phyloP scores from a whole-genome alignment of 2,888 invertebrate species.

The Ecdyonurus torrentis region DNA sequence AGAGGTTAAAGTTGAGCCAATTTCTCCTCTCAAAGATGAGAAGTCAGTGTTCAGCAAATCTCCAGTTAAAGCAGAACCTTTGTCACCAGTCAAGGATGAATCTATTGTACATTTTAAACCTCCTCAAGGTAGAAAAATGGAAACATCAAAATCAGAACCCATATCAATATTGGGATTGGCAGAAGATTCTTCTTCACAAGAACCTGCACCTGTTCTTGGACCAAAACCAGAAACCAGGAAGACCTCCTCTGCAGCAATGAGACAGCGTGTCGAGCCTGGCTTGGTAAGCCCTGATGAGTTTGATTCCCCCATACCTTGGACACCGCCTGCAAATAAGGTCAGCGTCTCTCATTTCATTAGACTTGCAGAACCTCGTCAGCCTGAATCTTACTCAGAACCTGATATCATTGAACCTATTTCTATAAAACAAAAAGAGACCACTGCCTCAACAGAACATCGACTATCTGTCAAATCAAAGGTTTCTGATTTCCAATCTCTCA shows the following conservation, averaged over 20 bases:
- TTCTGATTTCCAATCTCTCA: neutral
- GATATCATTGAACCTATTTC: too few relatives aligned
- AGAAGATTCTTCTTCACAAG: neutral
- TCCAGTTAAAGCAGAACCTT: neutral
- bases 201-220: neutral
- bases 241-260: slow-evolving; percentile 32
- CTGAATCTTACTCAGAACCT: neutral
- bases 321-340: neutral
- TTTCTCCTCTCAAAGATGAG: neutral
- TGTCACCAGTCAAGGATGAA: neutral
- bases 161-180: neutral
- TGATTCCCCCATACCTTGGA: neutral
- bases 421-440: neutral
- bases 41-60: neutral
- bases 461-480: neutral
- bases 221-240: neutral
- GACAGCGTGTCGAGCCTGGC: slow-evolving; percentile 35
- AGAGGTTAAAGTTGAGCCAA: neutral
- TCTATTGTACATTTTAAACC: neutral
- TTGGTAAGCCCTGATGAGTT: neutral
- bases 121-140: neutral
- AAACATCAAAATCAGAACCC: neutral
- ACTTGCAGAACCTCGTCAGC: neutral
- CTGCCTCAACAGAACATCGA: neutral
- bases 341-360: neutral